These are phyloP conservation scores for Apodemus sylvaticus DNA, from an alignment of 2,113 vertebrate genomes.

Conservation along the genomic window DNA sequence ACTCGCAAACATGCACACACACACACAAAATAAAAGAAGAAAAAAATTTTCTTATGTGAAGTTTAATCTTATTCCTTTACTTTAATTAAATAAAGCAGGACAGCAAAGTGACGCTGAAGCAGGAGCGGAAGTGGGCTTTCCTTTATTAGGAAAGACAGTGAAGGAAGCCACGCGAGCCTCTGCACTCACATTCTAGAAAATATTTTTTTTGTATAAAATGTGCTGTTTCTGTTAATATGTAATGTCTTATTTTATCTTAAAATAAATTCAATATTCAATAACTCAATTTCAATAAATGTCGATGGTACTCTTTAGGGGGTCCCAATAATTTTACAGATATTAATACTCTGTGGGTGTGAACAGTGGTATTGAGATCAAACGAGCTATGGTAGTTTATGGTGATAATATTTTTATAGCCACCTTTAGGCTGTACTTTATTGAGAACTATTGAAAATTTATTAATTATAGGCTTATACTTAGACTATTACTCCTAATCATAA, in stretches of 20 bases:
- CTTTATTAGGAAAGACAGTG: background rate
- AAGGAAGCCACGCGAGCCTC: background rate
- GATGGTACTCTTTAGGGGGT: background rate
- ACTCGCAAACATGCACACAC: background rate
- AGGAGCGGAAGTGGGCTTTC: background rate
- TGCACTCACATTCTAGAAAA: background rate
- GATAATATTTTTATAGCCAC: background rate
- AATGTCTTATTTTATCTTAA: constrained; percentile 28
- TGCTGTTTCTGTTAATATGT: background rate
- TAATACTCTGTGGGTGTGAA: background rate
- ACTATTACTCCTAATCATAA: background rate
- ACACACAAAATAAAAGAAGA: background rate
- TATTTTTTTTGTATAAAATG: background rate
- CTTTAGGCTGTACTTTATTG: background rate
- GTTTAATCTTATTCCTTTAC: background rate
- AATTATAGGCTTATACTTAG: background rate
- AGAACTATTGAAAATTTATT: background rate
- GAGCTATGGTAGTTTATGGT: background rate
- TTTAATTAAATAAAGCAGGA: background rate
- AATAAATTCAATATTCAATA: background rate
- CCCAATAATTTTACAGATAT: background rate
- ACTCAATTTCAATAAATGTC: background rate
- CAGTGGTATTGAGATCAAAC: background rate
- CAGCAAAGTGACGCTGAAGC: background rate
- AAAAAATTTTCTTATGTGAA: background rate